phyloP scores from a whole-genome alignment of 2,113 vertebrate species.

The Dipodomys stephensi region DNA sequence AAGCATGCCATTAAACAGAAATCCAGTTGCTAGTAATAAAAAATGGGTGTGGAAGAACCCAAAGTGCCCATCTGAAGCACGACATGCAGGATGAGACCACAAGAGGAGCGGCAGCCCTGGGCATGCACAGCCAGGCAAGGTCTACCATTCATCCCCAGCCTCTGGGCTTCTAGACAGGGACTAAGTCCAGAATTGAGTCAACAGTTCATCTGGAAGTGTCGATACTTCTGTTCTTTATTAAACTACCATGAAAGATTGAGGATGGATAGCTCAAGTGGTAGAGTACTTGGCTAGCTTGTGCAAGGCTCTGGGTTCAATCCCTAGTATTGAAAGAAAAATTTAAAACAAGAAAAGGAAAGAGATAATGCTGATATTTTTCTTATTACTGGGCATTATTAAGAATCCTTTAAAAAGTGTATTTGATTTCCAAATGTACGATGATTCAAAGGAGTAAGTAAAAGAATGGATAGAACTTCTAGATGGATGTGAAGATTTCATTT shows the following conservation, averaged over 20 bases:
- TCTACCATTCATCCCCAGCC: constrained; percentile 67
- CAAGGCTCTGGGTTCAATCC: too few species aligned
- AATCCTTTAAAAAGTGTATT: constrained; percentile 48
- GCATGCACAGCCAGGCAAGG: constrained; percentile 82
- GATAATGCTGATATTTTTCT: constrained; percentile 65
- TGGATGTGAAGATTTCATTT: not conserved
- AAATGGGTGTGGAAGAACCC: constrained; percentile 67
- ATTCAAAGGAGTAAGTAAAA: constrained; percentile 50
- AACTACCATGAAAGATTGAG: constrained; percentile 66
- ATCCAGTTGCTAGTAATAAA: constrained; percentile 72
- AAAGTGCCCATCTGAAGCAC: constrained; percentile 78
- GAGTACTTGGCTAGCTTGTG: too few species aligned
- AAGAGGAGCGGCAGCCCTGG: constrained; percentile 7
- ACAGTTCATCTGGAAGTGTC: constrained; percentile 73
- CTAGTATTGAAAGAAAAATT: too few species aligned
- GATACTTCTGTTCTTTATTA: constrained; percentile 79
- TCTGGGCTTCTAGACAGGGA: constrained; percentile 74
- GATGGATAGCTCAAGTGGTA: too few species aligned
- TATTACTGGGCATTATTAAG: constrained; percentile 47
- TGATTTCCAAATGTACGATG: constrained; percentile 2
- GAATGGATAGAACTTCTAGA: not conserved
- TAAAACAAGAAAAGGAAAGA: too few species aligned
- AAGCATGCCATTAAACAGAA: constrained; percentile 84
- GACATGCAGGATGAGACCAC: constrained; percentile 80
- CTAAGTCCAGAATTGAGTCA: constrained; percentile 70